Evolutionary conservation across 2,113 vertebrate species (phyloP).

Genomic region (Dicerorhinus sumatrensis): DNA sequence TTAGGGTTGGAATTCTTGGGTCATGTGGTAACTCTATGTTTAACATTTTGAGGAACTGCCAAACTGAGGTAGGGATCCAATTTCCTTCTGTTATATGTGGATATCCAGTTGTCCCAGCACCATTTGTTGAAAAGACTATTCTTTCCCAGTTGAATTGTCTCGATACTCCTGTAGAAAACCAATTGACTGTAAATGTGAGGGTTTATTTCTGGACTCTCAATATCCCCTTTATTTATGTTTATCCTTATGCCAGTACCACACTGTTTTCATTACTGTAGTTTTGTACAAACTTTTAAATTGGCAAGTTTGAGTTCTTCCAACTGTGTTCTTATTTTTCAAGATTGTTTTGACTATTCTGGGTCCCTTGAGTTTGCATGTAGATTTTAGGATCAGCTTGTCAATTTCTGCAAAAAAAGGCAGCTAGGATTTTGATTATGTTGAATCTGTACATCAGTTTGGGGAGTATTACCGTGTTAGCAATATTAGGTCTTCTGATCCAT

Average conservation of each 20-base stretch:
- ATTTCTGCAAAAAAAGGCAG: neutral
- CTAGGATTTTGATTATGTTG: neutral
- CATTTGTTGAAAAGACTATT: neutral
- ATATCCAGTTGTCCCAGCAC: neutral
- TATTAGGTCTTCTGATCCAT: neutral
- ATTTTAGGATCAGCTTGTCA: slow-evolving; percentile 13
- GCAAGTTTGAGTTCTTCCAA: neutral
- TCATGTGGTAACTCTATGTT: neutral
- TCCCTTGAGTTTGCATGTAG: neutral
- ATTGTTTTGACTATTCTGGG: neutral
- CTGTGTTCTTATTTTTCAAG: neutral
- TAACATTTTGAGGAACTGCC: neutral
- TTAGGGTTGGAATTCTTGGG: neutral
- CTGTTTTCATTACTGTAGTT: neutral
- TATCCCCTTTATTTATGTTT: neutral
- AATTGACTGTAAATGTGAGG: neutral
- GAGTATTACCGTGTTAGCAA: neutral
- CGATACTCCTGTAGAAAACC: neutral
- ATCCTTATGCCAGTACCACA: neutral
- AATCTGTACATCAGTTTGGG: neutral
- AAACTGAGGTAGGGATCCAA: neutral
- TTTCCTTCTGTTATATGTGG: neutral
- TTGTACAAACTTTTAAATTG: slow-evolving; percentile 14
- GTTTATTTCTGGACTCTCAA: neutral
- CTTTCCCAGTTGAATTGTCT: neutral